Percentiles rank a stretch among this genome's conserved stretches.
Conservation (phyloP, 2,888 invertebrate species). For the Megastigmus dorsalis region DNA sequence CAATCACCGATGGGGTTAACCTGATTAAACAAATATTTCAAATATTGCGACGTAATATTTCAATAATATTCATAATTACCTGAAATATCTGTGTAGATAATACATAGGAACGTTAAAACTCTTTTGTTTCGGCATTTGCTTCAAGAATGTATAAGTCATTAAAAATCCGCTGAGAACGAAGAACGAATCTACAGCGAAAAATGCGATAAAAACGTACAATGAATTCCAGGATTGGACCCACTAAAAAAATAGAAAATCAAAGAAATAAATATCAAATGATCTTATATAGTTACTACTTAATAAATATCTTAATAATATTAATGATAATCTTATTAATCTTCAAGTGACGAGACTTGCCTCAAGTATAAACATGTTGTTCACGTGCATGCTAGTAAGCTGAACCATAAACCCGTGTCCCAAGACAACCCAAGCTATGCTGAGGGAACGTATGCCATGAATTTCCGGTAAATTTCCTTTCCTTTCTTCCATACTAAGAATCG, state of each 20-base stretch:
- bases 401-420: slow-evolving; percentile 69
- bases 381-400: neutral
- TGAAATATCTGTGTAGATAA: slow-evolving; percentile 74
- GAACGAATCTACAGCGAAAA: slow-evolving; percentile 75
- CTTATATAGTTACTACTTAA: too few relatives aligned
- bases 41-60: neutral
- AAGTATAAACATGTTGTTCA: slow-evolving; percentile 9
- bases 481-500: slow-evolving; percentile 66
- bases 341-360: neutral
- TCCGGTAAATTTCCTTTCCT: slow-evolving; percentile 66
- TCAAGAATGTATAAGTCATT: slow-evolving; percentile 71
- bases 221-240: slow-evolving; percentile 70
- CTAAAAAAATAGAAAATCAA: slow-evolving; percentile 58
- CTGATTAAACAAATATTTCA: slow-evolving; percentile 63
- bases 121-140: slow-evolving; percentile 66
- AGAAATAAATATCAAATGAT: neutral
- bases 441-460: slow-evolving; percentile 76
- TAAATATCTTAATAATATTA: neutral
- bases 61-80: slow-evolving; percentile 64
- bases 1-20: slow-evolving; percentile 77
- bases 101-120: slow-evolving; percentile 70
- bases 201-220: slow-evolving; percentile 72
- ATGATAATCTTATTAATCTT: too few relatives aligned
- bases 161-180: slow-evolving; percentile 74
- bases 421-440: slow-evolving; percentile 75